Evolutionary conservation across 2,888 invertebrate genomes (phyloP).

Genomic region (Leptogaster cylindrica): DNA sequence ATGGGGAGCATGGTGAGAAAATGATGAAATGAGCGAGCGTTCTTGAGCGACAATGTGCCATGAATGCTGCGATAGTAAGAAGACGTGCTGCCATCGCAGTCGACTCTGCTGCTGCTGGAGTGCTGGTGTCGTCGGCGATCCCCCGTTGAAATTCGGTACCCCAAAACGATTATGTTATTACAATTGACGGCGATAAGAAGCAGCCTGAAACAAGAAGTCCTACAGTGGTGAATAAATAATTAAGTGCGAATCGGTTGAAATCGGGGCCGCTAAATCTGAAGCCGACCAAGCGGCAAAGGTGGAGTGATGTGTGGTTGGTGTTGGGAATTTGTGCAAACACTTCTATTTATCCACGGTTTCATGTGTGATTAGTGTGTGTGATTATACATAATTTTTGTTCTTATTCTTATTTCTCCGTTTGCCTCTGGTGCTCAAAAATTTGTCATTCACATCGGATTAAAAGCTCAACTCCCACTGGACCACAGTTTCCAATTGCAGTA

Average conservation of each 20-base stretch:
- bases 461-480: neutral
- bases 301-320: neutral
- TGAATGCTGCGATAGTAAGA: slow-evolving; percentile 30
- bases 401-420: neutral
- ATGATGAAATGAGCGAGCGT: slow-evolving; percentile 14
- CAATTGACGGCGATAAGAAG: no score
- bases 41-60: slow-evolving; percentile 21
- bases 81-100: slow-evolving; percentile 20
- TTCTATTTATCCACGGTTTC: neutral
- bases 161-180: neutral
- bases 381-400: neutral
- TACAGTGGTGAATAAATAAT: slow-evolving; percentile 14
- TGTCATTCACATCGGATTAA: neutral
- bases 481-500: neutral
- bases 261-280: no score
- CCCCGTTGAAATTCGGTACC: neutral
- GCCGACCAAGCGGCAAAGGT: no score
- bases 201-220: neutral
- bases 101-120: slow-evolving; percentile 30
- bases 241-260: slow-evolving; percentile 7
- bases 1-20: neutral
- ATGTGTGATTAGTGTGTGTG: slow-evolving; percentile 3
- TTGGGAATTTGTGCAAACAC: no score
- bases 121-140: slow-evolving; percentile 6
- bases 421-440: no score